These are phyloP conservation scores for Phthorimaea operculella DNA, from an alignment of 1,140 invertebrate species.

Conservation along the genomic window DNA sequence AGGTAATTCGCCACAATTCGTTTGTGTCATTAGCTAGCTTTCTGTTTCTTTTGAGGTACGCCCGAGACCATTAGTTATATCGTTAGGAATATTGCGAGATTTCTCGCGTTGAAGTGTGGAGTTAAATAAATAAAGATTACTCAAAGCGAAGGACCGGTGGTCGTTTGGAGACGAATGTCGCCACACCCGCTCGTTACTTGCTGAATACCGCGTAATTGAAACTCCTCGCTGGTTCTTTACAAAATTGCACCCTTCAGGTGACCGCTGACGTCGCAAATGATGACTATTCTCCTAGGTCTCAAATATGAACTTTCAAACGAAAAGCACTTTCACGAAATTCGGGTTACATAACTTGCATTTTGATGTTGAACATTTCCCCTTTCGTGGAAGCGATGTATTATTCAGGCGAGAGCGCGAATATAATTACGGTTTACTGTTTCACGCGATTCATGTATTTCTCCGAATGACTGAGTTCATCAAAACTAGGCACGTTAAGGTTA, in stretches of 20 bases:
- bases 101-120: neutral
- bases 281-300: neutral
- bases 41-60: neutral
- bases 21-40: neutral
- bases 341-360: conserved; percentile 1
- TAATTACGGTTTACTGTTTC: neutral
- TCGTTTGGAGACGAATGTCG: conserved; percentile 27
- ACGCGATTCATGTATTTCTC: neutral
- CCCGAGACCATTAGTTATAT: neutral
- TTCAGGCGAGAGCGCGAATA: neutral
- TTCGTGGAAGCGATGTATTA: conserved; percentile 4
- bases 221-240: conserved; percentile 23
- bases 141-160: conserved; percentile 12
- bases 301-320: neutral
- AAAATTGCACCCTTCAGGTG: conserved; percentile 27
- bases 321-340: neutral
- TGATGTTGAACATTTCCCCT: neutral
- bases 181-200: conserved; percentile 29
- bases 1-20: neutral
- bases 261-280: conserved; percentile 10
- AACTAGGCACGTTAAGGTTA: neutral
- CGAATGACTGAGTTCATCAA: too few species aligned
- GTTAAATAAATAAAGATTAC: conserved; percentile 12
- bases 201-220: conserved; percentile 44
- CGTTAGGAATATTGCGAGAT: neutral